Percentiles rank a stretch among this genome's conserved stretches.
These are phyloP conservation scores for Diabrotica undecimpunctata DNA, from an alignment of 1,140 invertebrate genomes.

Conservation along the genomic window DNA sequence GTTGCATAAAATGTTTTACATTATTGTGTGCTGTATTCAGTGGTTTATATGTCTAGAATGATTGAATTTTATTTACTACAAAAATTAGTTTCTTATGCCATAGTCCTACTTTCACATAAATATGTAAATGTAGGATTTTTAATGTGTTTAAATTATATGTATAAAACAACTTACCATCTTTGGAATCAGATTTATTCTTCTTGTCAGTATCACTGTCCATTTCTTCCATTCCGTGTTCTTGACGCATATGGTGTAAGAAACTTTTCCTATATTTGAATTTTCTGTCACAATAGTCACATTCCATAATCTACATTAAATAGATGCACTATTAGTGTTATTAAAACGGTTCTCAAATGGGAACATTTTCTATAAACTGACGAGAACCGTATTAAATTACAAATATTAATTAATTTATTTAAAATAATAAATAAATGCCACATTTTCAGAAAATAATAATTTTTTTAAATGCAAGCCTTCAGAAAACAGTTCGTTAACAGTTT, in stretches of 20 bases:
- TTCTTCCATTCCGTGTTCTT: conserved; percentile 45
- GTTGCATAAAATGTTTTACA: too few relatives aligned
- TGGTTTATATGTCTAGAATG: too few relatives aligned
- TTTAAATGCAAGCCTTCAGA: too few relatives aligned
- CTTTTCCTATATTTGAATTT: conserved; percentile 48
- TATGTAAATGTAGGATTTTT: too few relatives aligned
- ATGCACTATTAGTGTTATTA: neutral
- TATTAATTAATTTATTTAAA: too few relatives aligned
- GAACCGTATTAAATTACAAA: too few relatives aligned
- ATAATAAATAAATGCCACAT: too few relatives aligned
- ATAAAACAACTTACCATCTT: neutral
- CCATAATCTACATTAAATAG: conserved; percentile 30
- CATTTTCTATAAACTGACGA: too few relatives aligned
- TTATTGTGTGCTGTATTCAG: too few relatives aligned
- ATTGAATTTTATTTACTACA: too few relatives aligned
- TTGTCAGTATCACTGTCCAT: conserved; percentile 26
- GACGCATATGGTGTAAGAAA: conserved; percentile 46
- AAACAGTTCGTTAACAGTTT: too few relatives aligned
- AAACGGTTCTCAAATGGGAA: conserved; percentile 14
- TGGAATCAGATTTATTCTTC: neutral
- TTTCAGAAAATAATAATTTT: too few relatives aligned
- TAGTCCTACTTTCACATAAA: neutral
- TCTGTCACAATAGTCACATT: conserved; percentile 48
- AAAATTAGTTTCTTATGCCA: neutral
- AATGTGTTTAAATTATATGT: neutral